phyloP scores from a whole-genome alignment of 2,888 invertebrate genomes.

The Stenolophus ochropezus region DNA sequence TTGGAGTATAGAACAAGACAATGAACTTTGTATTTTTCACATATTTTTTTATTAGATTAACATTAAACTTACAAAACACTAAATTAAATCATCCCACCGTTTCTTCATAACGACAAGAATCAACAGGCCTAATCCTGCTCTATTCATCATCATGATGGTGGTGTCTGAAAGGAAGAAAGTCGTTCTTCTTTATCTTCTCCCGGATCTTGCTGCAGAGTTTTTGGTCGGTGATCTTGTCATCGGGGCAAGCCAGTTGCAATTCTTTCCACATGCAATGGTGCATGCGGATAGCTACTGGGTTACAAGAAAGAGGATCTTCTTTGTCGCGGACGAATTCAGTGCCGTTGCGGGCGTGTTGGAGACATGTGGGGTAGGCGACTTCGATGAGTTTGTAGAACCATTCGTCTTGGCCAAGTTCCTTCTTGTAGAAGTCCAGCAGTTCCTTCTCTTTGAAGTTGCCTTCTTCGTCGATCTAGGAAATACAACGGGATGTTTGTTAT shows the following conservation, averaged over 20 bases:
- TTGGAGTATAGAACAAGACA: too few species aligned
- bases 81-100: not conserved
- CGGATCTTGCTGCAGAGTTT: conserved; percentile 69
- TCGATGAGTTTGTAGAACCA: conserved; percentile 69
- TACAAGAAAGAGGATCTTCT: conserved; percentile 67
- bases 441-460: conserved; percentile 69
- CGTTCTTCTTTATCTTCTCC: conserved; percentile 68
- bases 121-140: not conserved
- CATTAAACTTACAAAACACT: conserved; percentile 2
- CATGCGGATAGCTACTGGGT: conserved; percentile 68
- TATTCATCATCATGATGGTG: conserved; percentile 57
- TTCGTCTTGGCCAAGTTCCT: conserved; percentile 67
- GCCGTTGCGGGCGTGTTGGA: conserved; percentile 65
- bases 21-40: too few species aligned
- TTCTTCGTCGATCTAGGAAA: conserved; percentile 68
- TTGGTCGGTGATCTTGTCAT: conserved; percentile 70
- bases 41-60: conserved; percentile 1
- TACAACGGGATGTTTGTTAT: not conserved
- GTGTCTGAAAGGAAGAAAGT: conserved; percentile 58
- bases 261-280: conserved; percentile 71
- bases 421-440: conserved; percentile 66
- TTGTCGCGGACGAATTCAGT: conserved; percentile 63
- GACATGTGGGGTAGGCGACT: conserved; percentile 60
- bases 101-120: not conserved
- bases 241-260: conserved; percentile 71